A percentile compares a stretch with the other conserved stretches of the same genome.
phyloP scores from a whole-genome alignment of 1,140 invertebrate species.

The Bombus soroeensis region DNA sequence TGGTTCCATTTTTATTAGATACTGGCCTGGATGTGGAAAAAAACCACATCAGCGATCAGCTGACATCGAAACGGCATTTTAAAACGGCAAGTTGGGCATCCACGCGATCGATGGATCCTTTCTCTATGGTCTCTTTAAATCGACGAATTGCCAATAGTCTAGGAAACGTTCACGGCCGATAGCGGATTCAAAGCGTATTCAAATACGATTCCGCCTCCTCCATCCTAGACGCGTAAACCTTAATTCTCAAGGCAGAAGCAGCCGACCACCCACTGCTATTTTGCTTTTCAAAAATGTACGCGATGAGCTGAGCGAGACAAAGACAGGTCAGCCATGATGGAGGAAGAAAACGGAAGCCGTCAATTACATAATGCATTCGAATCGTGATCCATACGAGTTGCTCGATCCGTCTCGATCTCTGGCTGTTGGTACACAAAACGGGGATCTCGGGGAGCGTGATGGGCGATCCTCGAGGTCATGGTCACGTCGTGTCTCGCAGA shows the following conservation, averaged over 20 bases:
- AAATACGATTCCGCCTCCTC: conserved; percentile 63
- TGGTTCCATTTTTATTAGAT: too few relatives aligned
- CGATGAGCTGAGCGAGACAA: too few relatives aligned
- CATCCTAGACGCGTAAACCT: neutral
- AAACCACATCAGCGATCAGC: conserved; percentile 23
- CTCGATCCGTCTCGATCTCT: conserved; percentile 18
- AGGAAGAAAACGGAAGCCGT: conserved; percentile 11
- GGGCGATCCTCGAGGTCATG: conserved; percentile 65
- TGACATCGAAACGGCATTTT: neutral
- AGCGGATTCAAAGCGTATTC: conserved; percentile 63
- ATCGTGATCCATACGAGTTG: conserved; percentile 1
- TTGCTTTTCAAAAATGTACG: conserved; percentile 57
- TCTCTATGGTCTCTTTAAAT: neutral
- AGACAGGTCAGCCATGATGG: neutral
- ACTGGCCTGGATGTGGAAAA: too few relatives aligned
- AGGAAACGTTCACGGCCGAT: conserved; percentile 12
- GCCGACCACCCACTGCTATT: conserved; percentile 59
- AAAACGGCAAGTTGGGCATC: neutral
- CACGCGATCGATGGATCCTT: too few relatives aligned
- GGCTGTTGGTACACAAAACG: conserved; percentile 28
- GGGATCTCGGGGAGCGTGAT: neutral
- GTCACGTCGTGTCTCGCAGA: conserved; percentile 41
- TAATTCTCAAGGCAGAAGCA: conserved; percentile 31
- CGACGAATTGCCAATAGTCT: conserved; percentile 39
- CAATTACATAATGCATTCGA: conserved; percentile 68